Evolutionary conservation across 2,888 invertebrate genomes (phyloP).

Genomic region (Pimpla rufipes): DNA sequence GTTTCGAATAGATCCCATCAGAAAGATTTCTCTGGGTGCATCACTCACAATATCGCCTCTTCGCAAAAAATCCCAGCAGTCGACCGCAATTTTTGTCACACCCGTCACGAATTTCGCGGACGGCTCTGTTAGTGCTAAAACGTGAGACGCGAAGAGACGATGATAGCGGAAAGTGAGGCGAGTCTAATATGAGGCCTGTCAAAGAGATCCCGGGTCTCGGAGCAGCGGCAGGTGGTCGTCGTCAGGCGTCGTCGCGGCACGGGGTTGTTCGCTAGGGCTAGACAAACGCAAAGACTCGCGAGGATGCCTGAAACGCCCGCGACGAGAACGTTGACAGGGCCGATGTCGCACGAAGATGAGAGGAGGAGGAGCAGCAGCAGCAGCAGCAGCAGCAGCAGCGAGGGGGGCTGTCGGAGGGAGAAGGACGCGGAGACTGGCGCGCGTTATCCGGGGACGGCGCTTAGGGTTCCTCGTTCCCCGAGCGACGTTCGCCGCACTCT

Average conservation of each 20-base stretch:
- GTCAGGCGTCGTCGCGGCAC: slow-evolving; percentile 19
- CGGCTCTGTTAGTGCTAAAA: too few species aligned
- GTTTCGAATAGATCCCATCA: too few species aligned
- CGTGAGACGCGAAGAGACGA: too few species aligned
- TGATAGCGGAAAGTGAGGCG: slow-evolving; percentile 27
- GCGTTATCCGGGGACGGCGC: slow-evolving; percentile 57
- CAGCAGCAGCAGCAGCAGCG: too few species aligned
- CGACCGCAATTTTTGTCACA: too few species aligned
- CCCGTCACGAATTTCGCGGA: too few species aligned
- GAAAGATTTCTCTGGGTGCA: too few species aligned
- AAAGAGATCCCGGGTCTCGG: slow-evolving; percentile 57
- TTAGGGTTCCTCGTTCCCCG: slow-evolving; percentile 47
- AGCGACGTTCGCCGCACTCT: slow-evolving; percentile 49
- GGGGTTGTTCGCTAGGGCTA: slow-evolving; percentile 45
- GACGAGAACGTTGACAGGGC: slow-evolving; percentile 64
- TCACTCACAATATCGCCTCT: too few species aligned
- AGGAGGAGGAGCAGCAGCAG: too few species aligned
- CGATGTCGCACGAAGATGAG: slow-evolving; percentile 56
- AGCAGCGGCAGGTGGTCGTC: slow-evolving; percentile 64
- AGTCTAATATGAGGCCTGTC: slow-evolving; percentile 65
- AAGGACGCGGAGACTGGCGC: slow-evolving; percentile 32
- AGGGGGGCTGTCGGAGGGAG: slow-evolving; percentile 11
- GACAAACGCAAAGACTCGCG: slow-evolving; percentile 45
- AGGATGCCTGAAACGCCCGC: slow-evolving; percentile 54
- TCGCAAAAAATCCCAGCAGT: too few species aligned